Percentiles rank a stretch among this genome's conserved stretches.
These are phyloP conservation scores for Caenorhabditis imperialis DNA, from an alignment of 2,888 invertebrate species.

Conservation along the genomic window DNA sequence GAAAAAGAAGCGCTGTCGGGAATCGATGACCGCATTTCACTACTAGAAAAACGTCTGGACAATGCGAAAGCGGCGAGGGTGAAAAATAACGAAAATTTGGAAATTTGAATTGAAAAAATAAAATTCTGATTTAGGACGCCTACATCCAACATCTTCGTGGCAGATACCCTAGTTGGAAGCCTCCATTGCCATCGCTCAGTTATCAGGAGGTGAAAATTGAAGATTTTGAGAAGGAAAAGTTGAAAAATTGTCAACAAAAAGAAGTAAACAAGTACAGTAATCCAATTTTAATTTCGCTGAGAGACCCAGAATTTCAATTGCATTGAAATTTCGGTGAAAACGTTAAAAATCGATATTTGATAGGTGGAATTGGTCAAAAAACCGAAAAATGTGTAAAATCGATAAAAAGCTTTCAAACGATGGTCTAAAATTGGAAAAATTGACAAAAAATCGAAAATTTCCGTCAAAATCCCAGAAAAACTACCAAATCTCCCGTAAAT, in stretches of 20 bases:
- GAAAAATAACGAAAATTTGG: slow-evolving; percentile 1
- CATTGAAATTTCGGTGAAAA: no score
- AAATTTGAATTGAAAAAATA: background rate
- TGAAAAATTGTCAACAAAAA: no score
- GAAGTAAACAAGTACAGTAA: no score
- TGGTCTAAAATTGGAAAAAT: background rate
- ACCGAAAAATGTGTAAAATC: no score
- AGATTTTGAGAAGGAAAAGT: no score
- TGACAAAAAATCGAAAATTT: no score
- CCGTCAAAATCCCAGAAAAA: no score
- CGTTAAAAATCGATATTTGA: no score
- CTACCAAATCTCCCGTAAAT: background rate
- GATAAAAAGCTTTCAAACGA: background rate
- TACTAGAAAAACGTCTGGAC: slow-evolving; percentile 56
- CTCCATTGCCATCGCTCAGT: slow-evolving; percentile 33
- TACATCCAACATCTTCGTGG: slow-evolving; percentile 60
- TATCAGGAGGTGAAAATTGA: slow-evolving; percentile 23
- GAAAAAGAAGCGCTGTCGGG: slow-evolving; percentile 51
- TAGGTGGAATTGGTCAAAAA: no score
- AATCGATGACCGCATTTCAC: slow-evolving; percentile 53
- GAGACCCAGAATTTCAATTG: no score
- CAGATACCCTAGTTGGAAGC: slow-evolving; percentile 66
- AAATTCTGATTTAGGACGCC: slow-evolving; percentile 42
- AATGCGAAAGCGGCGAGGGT: slow-evolving; percentile 63
- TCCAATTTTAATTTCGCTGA: no score